A percentile compares a stretch with the other conserved stretches of the same genome.
Evolutionary conservation across 2,113 vertebrate genomes (phyloP).

Genomic region (Glaucomys volans): DNA sequence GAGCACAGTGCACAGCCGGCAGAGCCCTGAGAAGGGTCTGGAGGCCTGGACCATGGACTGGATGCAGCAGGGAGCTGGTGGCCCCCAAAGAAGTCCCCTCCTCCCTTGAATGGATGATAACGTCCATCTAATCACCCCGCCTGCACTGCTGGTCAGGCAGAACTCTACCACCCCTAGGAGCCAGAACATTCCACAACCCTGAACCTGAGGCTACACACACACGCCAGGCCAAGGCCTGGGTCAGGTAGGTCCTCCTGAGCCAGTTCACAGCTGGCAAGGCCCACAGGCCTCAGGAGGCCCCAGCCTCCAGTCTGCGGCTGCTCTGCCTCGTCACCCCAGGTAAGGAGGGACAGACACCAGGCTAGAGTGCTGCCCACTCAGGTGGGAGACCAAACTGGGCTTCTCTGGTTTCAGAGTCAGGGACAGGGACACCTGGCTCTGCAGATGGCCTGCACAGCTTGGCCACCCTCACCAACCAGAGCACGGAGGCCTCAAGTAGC

Average conservation of each 20-base stretch:
- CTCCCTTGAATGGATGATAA: accelerated
- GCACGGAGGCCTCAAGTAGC: not conserved
- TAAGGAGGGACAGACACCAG: not conserved
- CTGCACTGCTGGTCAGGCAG: not conserved
- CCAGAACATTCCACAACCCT: not conserved
- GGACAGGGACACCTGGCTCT: not conserved
- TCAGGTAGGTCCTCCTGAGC: not conserved
- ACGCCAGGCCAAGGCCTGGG: not conserved
- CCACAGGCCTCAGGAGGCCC: not conserved
- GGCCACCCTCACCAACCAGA: not conserved
- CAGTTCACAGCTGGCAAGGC: not conserved
- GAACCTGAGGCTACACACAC: not conserved
- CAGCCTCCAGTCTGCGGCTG: not conserved
- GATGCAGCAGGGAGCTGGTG: not conserved
- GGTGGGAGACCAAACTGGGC: not conserved
- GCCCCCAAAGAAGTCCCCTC: not conserved
- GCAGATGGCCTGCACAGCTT: accelerated
- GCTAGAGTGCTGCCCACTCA: not conserved
- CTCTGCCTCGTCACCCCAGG: accelerated
- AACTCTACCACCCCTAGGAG: not conserved
- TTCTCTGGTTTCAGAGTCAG: accelerated
- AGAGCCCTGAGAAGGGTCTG: not conserved
- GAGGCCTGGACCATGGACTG: not conserved
- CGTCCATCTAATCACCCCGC: too few species aligned
- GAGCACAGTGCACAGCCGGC: not conserved